A percentile compares a stretch with the other conserved stretches of the same genome.
Conservation (phyloP, 1,140 invertebrate species). For the Drosophila eugracilis region DNA sequence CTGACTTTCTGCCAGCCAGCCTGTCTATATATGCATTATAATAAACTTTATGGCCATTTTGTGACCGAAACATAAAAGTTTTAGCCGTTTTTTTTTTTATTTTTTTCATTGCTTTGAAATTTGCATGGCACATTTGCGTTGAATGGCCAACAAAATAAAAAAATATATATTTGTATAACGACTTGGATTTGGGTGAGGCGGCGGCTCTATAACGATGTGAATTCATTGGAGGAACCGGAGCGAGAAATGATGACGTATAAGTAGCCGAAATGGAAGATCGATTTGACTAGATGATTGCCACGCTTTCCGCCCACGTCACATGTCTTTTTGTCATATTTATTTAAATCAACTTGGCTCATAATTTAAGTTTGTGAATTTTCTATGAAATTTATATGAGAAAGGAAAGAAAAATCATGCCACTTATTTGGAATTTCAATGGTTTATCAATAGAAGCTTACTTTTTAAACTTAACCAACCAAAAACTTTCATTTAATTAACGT, state of each 20-base stretch:
- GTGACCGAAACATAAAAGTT: constrained; percentile 62
- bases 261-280: constrained; percentile 33
- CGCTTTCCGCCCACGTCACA: constrained; percentile 25
- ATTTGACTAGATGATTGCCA: constrained; percentile 25
- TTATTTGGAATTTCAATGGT: neutral
- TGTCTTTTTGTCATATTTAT: constrained; percentile 9
- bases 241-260: constrained; percentile 24
- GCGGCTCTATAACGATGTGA: constrained; percentile 27
- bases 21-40: constrained; percentile 49
- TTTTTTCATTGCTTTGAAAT: too few species aligned
- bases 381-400: neutral
- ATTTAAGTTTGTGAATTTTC: constrained; percentile 5
- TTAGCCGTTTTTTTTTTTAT: too few species aligned
- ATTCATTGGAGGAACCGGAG: constrained; percentile 13
- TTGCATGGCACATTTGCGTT: constrained; percentile 46
- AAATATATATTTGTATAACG: constrained; percentile 33
- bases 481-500: neutral
- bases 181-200: constrained; percentile 34
- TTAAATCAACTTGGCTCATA: neutral
- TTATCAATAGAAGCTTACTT: too few species aligned
- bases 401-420: neutral
- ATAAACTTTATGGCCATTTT: constrained; percentile 79
- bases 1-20: neutral
- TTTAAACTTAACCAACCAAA: neutral
- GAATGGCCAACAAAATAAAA: constrained; percentile 22